Percentiles rank a stretch among this genome's conserved stretches.
Evolutionary conservation across 1,140 invertebrate genomes (phyloP).

Genomic region (Limonius californicus): DNA sequence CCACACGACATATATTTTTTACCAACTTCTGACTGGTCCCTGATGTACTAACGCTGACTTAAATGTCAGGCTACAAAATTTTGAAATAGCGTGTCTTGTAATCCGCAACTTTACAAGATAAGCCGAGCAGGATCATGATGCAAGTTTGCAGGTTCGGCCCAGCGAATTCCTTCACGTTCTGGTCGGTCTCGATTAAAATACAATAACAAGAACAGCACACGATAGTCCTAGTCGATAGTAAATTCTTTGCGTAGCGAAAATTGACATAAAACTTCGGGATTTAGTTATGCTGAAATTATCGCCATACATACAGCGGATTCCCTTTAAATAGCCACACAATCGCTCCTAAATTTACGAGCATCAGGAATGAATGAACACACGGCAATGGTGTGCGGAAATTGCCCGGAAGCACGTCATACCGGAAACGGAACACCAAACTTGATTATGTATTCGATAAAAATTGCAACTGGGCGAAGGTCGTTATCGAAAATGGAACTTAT

Average conservation of each 20-base stretch:
- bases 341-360: background rate
- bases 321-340: too few species aligned
- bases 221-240: background rate
- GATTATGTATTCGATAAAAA: slow-evolving; percentile 23
- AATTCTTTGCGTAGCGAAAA: background rate
- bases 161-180: background rate
- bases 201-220: background rate
- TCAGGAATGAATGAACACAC: background rate
- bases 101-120: too few species aligned
- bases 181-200: background rate
- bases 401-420: slow-evolving; percentile 29
- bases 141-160: too few species aligned
- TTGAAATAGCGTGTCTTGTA: too few species aligned
- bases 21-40: too few species aligned
- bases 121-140: too few species aligned
- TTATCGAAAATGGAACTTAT: too few species aligned
- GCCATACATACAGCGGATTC: too few species aligned
- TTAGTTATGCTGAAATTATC: too few species aligned
- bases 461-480: slow-evolving; percentile 22
- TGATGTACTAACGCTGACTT: too few species aligned
- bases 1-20: too few species aligned
- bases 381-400: slow-evolving; percentile 18
- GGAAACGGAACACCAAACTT: slow-evolving; percentile 29
- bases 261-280: background rate
- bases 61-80: too few species aligned